A percentile compares a stretch with the other conserved stretches of the same genome.
Evolutionary conservation across 2,797 vertebrate genomes (phyloP).

Genomic region (Muraenolepis orangiensis): DNA sequence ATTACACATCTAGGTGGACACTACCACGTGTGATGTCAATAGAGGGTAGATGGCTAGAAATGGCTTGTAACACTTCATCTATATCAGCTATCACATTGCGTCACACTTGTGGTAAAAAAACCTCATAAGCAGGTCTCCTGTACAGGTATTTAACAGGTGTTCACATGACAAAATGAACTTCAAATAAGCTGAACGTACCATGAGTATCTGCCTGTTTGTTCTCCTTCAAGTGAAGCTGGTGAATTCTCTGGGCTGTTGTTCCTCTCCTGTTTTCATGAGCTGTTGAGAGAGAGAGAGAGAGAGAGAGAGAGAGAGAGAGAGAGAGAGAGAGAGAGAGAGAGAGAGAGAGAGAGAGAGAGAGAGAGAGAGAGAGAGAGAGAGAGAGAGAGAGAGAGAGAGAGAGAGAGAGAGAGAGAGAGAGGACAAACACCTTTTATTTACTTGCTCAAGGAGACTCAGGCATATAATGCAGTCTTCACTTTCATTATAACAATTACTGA

Average conservation of each 20-base stretch:
- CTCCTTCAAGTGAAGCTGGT: slow-evolving; percentile 67
- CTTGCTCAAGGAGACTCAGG: background rate
- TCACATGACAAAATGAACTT: background rate
- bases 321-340: slow-evolving; percentile 27
- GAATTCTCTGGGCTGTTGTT: slow-evolving; percentile 50
- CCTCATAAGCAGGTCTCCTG: background rate
- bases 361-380: too few relatives aligned
- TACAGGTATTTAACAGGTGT: background rate
- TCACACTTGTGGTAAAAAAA: background rate
- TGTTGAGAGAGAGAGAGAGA: slow-evolving; percentile 60
- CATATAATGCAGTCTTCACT: slow-evolving; percentile 42
- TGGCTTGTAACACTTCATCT: too few relatives aligned
- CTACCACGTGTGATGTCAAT: too few relatives aligned
- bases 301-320: slow-evolving; percentile 51
- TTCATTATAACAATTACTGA: slow-evolving; percentile 29
- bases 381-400: too few relatives aligned
- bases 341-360: too few relatives aligned
- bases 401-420: too few relatives aligned
- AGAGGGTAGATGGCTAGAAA: too few relatives aligned
- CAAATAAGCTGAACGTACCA: slow-evolving; percentile 50
- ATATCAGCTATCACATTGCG: too few relatives aligned
- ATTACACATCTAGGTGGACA: too few relatives aligned
- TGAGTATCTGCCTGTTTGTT: slow-evolving; percentile 57
- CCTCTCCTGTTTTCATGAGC: slow-evolving; percentile 72
- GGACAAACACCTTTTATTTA: background rate